phyloP scores from a whole-genome alignment of 2,888 invertebrate species.

The Lomographa bimaculata region DNA sequence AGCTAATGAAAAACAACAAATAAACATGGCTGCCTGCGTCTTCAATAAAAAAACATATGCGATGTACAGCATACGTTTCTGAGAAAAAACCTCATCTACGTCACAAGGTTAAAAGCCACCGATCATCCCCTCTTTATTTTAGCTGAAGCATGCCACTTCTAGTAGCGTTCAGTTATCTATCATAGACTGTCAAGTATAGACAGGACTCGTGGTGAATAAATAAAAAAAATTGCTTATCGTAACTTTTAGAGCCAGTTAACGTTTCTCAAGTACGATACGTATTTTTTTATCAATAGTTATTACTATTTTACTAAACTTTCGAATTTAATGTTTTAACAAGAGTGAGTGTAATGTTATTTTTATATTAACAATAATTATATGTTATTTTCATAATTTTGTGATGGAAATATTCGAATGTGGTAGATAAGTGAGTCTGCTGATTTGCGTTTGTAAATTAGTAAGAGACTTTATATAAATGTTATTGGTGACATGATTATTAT shows the following conservation, averaged over 20 bases:
- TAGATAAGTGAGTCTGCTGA: slow-evolving; percentile 8
- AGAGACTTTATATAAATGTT: too few species aligned
- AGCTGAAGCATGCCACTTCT: slow-evolving; percentile 32
- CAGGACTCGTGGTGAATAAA: slow-evolving; percentile 22
- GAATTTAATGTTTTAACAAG: too few species aligned
- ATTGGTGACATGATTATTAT: too few species aligned
- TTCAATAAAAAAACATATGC: slow-evolving; percentile 1
- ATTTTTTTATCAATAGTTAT: too few species aligned
- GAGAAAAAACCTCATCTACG: slow-evolving; percentile 10
- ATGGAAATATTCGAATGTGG: slow-evolving; percentile 4
- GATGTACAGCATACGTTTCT: slow-evolving; percentile 3
- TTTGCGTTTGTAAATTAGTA: slow-evolving; percentile 14
- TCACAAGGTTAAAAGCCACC: slow-evolving; percentile 9
- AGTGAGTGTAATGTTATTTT: too few species aligned
- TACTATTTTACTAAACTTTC: too few species aligned
- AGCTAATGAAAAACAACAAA: too few species aligned
- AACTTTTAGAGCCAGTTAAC: too few species aligned
- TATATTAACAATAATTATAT: too few species aligned
- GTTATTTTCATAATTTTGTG: slow-evolving; percentile 6
- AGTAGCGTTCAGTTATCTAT: slow-evolving; percentile 40
- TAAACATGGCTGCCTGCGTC: too few species aligned
- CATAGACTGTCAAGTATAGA: slow-evolving; percentile 31
- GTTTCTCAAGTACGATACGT: too few species aligned
- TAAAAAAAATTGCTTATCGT: neutral
- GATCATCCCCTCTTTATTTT: slow-evolving; percentile 31